Conservation (phyloP, 2,888 invertebrate species). For the Microctonus aethiopoides region DNA sequence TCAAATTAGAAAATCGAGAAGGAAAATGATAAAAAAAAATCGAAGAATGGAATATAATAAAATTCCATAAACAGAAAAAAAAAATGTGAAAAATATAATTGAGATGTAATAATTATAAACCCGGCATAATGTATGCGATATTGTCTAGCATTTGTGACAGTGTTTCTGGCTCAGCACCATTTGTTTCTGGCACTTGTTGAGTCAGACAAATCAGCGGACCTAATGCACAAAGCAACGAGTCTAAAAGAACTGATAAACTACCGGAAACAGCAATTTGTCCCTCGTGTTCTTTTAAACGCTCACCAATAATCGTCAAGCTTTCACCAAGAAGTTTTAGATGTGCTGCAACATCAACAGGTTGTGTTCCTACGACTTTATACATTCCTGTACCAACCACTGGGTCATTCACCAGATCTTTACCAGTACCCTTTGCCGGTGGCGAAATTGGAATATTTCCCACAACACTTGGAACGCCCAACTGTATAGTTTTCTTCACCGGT, state of each 20-base stretch:
- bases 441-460: slow-evolving; percentile 49
- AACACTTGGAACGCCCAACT: slow-evolving; percentile 63
- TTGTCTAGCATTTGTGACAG: slow-evolving; percentile 84
- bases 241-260: slow-evolving; percentile 90
- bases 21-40: no score
- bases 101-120: slow-evolving; percentile 53
- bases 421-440: slow-evolving; percentile 58
- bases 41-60: neutral
- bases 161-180: slow-evolving; percentile 68
- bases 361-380: slow-evolving; percentile 79
- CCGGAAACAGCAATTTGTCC: slow-evolving; percentile 96
- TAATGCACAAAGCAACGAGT: slow-evolving; percentile 91
- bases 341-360: slow-evolving; percentile 90
- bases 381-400: slow-evolving; percentile 64
- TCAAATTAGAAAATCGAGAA: no score
- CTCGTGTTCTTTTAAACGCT: slow-evolving; percentile 92
- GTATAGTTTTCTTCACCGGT: slow-evolving; percentile 61
- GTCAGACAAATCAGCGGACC: slow-evolving; percentile 90
- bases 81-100: neutral
- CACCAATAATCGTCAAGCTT: slow-evolving; percentile 92
- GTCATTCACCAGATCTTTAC: slow-evolving; percentile 63
- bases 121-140: slow-evolving; percentile 87
- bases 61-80: neutral
- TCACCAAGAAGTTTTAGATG: slow-evolving; percentile 92
- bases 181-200: slow-evolving; percentile 80